Evolutionary conservation across 2,888 invertebrate genomes (phyloP), one percentile per base, ranked within the genome.

Genomic region (Ligdia adustata): DNA sequence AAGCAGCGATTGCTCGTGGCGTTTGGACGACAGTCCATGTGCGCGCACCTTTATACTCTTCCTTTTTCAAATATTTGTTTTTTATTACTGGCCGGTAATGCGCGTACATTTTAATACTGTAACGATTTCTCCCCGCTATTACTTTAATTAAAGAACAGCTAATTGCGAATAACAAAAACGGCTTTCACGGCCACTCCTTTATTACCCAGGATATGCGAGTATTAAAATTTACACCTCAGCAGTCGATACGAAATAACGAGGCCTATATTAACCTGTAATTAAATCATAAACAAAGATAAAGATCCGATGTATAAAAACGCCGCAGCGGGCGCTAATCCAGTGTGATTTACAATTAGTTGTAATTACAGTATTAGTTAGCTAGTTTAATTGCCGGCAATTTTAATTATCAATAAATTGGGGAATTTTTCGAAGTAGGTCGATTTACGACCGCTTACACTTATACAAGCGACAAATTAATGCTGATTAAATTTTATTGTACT

Each of bases 231-330:
- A 79, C 81, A 77, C 75, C 69, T 76, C 66, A 58, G 53, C 58
- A 57, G 54, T 57, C 70, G 76, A 79, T 81, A 77, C 66, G 64
- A 72, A 68, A 68, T 70, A 75, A 76, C 72, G 64, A 72, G 69
- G 55, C 52, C 59, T 59, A 70, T 69, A 72, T 74, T 76, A 79
- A 78, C 72, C 64, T 65, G 72, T 86, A 89, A 89, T 89, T 89
- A 89, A 85, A 83, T 72, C 78, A 87, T 90, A 88, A 90, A 89
- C 65, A 72, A 64, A 81, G 83, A 87, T 87, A 83, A 82, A 82
- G 74, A 71, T 71, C 72, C 60, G 55, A 66, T 64, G 60, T 68
- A 66, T 75, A 82, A 79, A 79, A 75, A 75, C 63, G 66, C 86
- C 88, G 81, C 74, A 46, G 35, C 66, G 56, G 52, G 60, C 54